A percentile compares a stretch with the other conserved stretches of the same genome.
These are phyloP conservation scores for Oceanodroma tethys DNA, from an alignment of 2,113 vertebrate genomes.

Conservation along the genomic window DNA sequence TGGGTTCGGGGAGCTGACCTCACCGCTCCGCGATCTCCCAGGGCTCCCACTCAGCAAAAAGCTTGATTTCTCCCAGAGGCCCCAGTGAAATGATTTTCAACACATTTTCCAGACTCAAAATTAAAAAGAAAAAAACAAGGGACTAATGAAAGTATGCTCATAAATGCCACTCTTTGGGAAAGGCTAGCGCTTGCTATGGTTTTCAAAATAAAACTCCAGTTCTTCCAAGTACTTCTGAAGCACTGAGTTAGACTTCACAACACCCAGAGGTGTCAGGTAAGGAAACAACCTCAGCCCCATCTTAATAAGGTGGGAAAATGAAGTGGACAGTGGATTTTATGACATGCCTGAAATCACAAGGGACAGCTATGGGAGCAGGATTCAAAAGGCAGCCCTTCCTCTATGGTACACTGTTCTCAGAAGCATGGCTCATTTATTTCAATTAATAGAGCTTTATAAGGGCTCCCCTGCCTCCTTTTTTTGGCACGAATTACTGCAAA, in stretches of 20 bases:
- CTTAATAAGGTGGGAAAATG: conserved; percentile 37
- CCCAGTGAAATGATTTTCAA: conserved; percentile 2
- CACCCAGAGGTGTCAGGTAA: background rate
- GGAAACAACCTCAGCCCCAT: background rate
- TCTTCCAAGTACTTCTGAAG: background rate
- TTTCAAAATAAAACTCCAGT: conserved; percentile 17
- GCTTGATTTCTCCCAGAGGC: background rate
- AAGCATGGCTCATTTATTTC: conserved; percentile 53
- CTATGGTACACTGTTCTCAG: background rate
- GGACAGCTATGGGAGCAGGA: background rate
- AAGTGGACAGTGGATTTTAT: conserved; percentile 35
- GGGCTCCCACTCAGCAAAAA: background rate
- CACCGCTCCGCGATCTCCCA: rapidly evolving
- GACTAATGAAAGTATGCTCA: conserved; percentile 17
- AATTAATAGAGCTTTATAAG: conserved; percentile 42
- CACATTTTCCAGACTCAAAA: conserved; percentile 13
- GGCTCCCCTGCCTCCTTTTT: conserved; percentile 24
- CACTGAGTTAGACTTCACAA: background rate
- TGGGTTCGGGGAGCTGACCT: background rate
- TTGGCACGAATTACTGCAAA: background rate
- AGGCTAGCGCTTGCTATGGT: background rate
- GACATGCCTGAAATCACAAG: conserved; percentile 9
- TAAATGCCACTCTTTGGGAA: conserved; percentile 21
- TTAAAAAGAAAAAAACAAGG: background rate
- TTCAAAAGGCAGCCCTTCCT: conserved; percentile 30